A percentile compares a stretch with the other conserved stretches of the same genome.
Evolutionary conservation across 2,888 invertebrate genomes (phyloP).

Genomic region (Drosophila antonietae): DNA sequence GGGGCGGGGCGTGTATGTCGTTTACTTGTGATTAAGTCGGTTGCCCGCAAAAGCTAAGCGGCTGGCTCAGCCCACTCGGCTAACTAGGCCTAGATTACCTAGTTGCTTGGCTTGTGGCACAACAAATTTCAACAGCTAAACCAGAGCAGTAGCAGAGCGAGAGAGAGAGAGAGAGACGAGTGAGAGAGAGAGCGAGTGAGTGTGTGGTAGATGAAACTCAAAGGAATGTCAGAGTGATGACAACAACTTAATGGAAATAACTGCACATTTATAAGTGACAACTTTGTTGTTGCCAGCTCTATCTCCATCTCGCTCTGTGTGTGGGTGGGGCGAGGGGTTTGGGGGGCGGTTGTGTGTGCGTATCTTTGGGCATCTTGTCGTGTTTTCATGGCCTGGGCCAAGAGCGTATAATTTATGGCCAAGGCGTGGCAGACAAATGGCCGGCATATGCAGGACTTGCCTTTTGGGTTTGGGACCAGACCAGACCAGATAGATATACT

Average conservation of each 20-base stretch:
- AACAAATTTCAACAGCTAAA: constrained; percentile 60
- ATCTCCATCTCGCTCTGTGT: background rate
- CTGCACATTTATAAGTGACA: constrained; percentile 79
- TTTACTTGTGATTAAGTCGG: constrained; percentile 78
- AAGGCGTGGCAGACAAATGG: constrained; percentile 78
- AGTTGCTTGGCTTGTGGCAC: constrained; percentile 46
- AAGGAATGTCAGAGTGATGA: constrained; percentile 77
- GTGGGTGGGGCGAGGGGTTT: too few relatives aligned
- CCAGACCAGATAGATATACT: constrained; percentile 21
- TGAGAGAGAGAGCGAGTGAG: background rate
- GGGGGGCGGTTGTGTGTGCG: constrained; percentile 1
- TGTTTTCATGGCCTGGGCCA: constrained; percentile 42
- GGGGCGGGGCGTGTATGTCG: constrained; percentile 34
- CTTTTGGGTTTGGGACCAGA: constrained; percentile 8
- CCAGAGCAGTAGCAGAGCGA: background rate
- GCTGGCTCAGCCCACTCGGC: background rate
- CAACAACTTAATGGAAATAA: constrained; percentile 80
- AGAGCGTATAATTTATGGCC: constrained; percentile 73
- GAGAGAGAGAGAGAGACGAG: background rate
- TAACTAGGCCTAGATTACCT: constrained; percentile 61
- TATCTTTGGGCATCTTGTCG: constrained; percentile 27
- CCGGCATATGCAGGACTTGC: constrained; percentile 67
- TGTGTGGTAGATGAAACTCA: constrained; percentile 60
- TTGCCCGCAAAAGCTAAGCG: constrained; percentile 46
- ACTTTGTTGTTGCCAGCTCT: constrained; percentile 50